Conservation (phyloP, 37 sponge, comb jelly and placozoan genomes). For the Aplysina aerophoba region DNA sequence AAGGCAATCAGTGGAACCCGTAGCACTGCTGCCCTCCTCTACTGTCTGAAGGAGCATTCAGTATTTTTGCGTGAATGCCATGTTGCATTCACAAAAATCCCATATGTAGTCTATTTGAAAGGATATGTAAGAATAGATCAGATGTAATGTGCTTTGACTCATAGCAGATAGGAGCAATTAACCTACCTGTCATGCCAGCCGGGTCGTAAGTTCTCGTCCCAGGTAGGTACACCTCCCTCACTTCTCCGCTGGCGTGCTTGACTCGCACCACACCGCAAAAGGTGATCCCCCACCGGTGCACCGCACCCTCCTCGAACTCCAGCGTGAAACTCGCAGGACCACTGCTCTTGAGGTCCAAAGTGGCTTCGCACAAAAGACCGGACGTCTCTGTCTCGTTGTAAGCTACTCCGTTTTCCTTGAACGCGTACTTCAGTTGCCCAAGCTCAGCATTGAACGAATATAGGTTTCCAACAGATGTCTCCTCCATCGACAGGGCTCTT, state of each 20-base stretch:
- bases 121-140: no score
- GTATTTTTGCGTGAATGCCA: no score
- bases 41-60: no score
- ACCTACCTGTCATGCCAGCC: constrained; percentile 80
- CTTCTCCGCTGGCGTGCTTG: constrained; percentile 56
- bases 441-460: not conserved
- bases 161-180: no score
- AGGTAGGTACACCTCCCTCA: constrained; percentile 70
- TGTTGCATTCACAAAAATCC: no score
- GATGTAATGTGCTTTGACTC: no score
- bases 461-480: constrained; percentile 43
- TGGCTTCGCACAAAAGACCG: constrained; percentile 17
- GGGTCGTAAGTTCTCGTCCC: constrained; percentile 91
- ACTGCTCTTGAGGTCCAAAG: constrained; percentile 14
- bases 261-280: constrained; percentile 74
- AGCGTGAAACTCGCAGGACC: constrained; percentile 29
- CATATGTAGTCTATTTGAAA: no score
- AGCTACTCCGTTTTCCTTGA: constrained; percentile 71
- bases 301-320: constrained; percentile 39
- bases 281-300: constrained; percentile 82
- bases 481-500: constrained; percentile 39
- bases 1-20: no score
- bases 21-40: no score
- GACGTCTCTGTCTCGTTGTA: constrained; percentile 70
- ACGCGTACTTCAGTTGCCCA: constrained; percentile 23